Evolutionary conservation across 2,797 vertebrate genomes (phyloP).

Genomic region (Premnoplex brunnescens): DNA sequence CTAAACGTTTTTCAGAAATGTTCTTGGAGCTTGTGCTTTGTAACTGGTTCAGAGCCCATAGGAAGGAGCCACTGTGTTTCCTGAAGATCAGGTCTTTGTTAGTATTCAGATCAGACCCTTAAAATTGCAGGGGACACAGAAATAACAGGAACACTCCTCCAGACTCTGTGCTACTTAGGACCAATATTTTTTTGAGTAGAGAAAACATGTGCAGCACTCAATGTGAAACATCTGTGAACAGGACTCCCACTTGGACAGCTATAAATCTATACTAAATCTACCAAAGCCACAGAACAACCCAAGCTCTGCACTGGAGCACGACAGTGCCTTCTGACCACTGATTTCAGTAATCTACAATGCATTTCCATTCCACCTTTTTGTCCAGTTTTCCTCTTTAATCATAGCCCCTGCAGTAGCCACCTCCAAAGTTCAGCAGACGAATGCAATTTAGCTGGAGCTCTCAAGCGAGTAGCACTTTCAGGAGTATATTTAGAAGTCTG

Average conservation of each 20-base stretch:
- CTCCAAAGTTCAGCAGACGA: not conserved
- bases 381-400: not conserved
- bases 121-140: not conserved
- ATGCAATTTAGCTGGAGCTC: not conserved
- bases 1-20: not conserved
- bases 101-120: not conserved
- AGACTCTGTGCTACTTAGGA: not conserved
- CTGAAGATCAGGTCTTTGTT: not conserved
- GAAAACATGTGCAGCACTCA: not conserved
- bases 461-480: not conserved
- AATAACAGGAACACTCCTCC: not conserved
- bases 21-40: not conserved
- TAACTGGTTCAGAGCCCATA: not conserved
- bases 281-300: not conserved
- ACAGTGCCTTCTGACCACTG: not conserved
- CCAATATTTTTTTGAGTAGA: not conserved
- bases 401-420: not conserved
- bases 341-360: not conserved
- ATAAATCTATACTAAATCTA: not conserved
- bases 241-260: not conserved
- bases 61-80: not conserved
- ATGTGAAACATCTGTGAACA: not conserved
- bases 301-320: not conserved
- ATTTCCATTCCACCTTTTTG: not conserved
- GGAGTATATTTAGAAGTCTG: not conserved